Evolutionary conservation across 2,888 invertebrate species (phyloP), one percentile per base, ranked within the genome.

Genomic region (Habrosyne pyritoides): DNA sequence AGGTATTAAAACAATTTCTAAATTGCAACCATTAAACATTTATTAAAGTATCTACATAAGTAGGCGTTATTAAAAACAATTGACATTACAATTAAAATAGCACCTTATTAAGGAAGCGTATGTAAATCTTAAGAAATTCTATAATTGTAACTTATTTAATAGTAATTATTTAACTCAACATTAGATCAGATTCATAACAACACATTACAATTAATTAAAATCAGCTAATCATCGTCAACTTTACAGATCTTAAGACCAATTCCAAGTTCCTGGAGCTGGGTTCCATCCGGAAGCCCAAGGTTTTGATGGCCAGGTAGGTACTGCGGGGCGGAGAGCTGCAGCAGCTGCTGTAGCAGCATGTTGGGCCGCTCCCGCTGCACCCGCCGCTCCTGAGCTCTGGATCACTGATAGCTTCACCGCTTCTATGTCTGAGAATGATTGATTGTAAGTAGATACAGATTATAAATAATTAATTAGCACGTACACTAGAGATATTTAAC

Each of bases 301-400:
- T 18, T 79, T 77, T 1, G 67, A 60, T 2, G 82, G 74, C 81
- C 82, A 85, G 46, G 81, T 71, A 21, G 71, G 76, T 6, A 74
- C 66, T 0, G 79, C 86, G 50, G 87, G 91, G 14, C 77, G 88
- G 0, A 94, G 84, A 0, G 94, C 94, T 0, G 93, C 93, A 5
- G 94, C 94, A 50, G 94, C 94, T 0, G 94, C 93, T 0, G 94
- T 90, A 2, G 94, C 93, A 0, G 94, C 88, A 68, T 94, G 94
- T 66, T 94, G 94, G 0, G 94, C 93, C 0, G 93, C 93, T 0
- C 94, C 88, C 0, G 92, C 92, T 0, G 91, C 92, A 1, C 94
- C 91, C 0, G 91, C 92, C 0, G 91, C 91, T 1, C 94, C 94
- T 0, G 94, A 94, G 53, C 94, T 93, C 52, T 94, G 94, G 28